A percentile compares a stretch with the other conserved stretches of the same genome.
Evolutionary conservation across 2,888 invertebrate species (phyloP).

Genomic region (Biston stratarius): DNA sequence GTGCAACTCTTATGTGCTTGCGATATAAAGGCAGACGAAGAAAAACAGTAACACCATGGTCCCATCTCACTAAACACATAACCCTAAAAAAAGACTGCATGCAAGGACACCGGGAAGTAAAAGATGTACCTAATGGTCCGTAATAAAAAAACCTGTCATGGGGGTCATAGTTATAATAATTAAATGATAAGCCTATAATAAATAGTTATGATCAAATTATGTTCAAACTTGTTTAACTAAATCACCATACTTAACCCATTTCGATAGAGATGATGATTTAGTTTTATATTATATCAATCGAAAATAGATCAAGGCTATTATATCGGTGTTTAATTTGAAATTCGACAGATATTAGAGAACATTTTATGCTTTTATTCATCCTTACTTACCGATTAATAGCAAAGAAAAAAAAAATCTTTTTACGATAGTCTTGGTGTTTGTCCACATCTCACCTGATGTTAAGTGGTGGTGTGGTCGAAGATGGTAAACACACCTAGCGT

Average conservation of each 20-base stretch:
- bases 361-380: too few relatives aligned
- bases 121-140: conserved; percentile 11
- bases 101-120: conserved; percentile 39
- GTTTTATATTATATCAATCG: background rate
- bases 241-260: conserved; percentile 11
- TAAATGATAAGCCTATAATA: conserved; percentile 23
- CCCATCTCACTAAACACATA: background rate
- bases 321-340: background rate
- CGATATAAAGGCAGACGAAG: too few relatives aligned
- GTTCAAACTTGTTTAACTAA: conserved; percentile 16
- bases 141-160: conserved; percentile 25
- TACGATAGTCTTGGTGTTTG: too few relatives aligned
- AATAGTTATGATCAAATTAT: conserved; percentile 24
- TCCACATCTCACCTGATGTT: too few relatives aligned
- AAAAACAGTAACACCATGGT: background rate
- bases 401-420: too few relatives aligned
- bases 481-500: too few relatives aligned
- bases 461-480: too few relatives aligned
- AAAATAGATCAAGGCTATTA: conserved; percentile 9
- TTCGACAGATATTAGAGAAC: background rate
- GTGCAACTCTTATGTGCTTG: too few relatives aligned
- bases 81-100: conserved; percentile 29
- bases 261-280: background rate
- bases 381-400: too few relatives aligned
- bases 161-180: conserved; percentile 14